Conservation (phyloP, 2,888 invertebrate genomes). For the Aporophyla nigra region DNA sequence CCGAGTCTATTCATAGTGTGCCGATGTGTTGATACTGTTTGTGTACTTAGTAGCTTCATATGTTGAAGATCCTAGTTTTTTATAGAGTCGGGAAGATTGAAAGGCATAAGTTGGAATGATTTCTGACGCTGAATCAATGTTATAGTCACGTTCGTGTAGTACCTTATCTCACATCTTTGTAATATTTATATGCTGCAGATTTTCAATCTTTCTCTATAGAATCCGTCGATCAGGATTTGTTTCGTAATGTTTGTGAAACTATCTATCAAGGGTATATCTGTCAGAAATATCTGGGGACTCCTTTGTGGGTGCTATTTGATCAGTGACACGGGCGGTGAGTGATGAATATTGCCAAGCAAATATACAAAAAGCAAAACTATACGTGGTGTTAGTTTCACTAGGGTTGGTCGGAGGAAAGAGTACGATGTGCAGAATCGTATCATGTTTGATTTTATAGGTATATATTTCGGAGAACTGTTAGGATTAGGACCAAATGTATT, state of each 20-base stretch:
- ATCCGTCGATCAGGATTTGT: constrained; percentile 78
- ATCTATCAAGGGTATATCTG: constrained; percentile 88
- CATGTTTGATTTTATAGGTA: constrained; percentile 65
- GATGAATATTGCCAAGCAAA: constrained; percentile 91
- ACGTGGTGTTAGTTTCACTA: constrained; percentile 88
- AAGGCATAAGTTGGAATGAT: constrained; percentile 47
- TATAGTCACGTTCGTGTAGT: constrained; percentile 50
- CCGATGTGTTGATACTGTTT: constrained; percentile 78
- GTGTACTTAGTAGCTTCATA: constrained; percentile 78
- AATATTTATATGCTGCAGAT: constrained; percentile 46
- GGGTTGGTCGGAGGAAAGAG: constrained; percentile 78
- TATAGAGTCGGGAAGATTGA: constrained; percentile 63
- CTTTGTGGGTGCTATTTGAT: constrained; percentile 89
- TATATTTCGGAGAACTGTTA: background rate
- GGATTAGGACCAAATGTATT: background rate
- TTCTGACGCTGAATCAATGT: constrained; percentile 42
- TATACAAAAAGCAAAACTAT: constrained; percentile 91
- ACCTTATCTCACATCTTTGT: constrained; percentile 41
- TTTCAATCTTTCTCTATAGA: constrained; percentile 59
- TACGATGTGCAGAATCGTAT: constrained; percentile 69
- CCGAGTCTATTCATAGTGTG: constrained; percentile 82
- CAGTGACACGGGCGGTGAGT: constrained; percentile 89
- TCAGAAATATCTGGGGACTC: constrained; percentile 89
- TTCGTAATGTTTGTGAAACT: constrained; percentile 82
- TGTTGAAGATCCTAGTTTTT: constrained; percentile 73